Conservation (phyloP, 2,888 invertebrate genomes). For the Litoditis marina region DNA sequence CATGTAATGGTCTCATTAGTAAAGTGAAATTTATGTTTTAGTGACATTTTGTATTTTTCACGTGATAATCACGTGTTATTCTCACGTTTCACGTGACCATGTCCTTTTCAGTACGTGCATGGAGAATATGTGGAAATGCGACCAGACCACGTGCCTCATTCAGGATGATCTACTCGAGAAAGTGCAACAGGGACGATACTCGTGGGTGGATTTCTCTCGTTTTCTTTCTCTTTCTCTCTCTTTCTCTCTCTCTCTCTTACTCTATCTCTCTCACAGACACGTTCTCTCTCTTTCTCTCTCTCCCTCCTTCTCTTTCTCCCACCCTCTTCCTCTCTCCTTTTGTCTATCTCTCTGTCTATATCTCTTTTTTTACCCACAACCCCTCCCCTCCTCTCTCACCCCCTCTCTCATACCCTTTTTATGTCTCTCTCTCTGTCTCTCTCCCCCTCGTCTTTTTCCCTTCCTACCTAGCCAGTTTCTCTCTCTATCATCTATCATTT, state of each 20-base stretch:
- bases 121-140: slow-evolving; percentile 60
- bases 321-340: too few relatives aligned
- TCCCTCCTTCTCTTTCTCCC: background rate
- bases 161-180: slow-evolving; percentile 72
- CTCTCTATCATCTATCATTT: too few relatives aligned
- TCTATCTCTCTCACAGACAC: slow-evolving; percentile 9
- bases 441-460: background rate
- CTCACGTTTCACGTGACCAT: too few relatives aligned
- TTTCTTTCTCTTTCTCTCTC: slow-evolving; percentile 6
- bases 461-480: too few relatives aligned
- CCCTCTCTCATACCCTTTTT: slow-evolving; percentile 6
- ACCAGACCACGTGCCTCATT: slow-evolving; percentile 77
- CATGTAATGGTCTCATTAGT: too few relatives aligned
- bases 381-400: slow-evolving; percentile 2
- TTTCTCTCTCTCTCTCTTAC: slow-evolving; percentile 3
- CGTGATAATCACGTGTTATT: too few relatives aligned
- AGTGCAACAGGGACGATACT: slow-evolving; percentile 69
- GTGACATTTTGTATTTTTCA: too few relatives aligned
- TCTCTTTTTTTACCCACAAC: too few relatives aligned
- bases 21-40: too few relatives aligned
- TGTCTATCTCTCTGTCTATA: slow-evolving; percentile 10
- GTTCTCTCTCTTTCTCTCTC: slow-evolving; percentile 8
- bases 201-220: too few relatives aligned
- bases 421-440: slow-evolving; percentile 13
- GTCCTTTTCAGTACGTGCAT: slow-evolving; percentile 64